phyloP scores from a whole-genome alignment of 2,113 vertebrate genomes.

The Macrotus californicus region DNA sequence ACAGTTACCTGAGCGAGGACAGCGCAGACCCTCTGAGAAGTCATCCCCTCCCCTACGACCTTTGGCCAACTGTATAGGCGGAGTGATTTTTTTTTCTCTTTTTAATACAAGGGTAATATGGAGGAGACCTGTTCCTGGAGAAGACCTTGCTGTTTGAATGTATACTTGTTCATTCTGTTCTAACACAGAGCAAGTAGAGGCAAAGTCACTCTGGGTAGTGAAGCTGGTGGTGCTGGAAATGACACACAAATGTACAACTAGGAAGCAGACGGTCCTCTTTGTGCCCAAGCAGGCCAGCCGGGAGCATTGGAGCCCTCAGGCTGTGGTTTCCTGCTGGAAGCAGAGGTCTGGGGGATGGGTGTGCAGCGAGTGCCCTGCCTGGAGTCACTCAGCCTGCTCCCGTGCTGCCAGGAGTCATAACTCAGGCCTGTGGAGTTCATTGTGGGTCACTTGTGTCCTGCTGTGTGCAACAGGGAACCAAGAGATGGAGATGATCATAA shows the following conservation, averaged over 20 bases:
- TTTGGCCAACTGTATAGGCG: neutral
- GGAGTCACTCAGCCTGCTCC: neutral
- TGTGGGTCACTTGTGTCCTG: neutral
- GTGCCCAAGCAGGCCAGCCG: neutral
- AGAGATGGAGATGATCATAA: accelerated
- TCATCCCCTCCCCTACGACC: neutral
- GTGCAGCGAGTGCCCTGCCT: neutral
- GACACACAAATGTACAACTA: neutral
- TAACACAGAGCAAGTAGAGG: neutral
- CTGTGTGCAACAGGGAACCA: neutral
- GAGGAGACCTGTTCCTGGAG: neutral
- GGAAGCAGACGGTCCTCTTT: neutral
- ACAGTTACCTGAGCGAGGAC: neutral
- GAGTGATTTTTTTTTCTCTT: neutral
- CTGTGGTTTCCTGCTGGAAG: neutral
- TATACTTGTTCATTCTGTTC: neutral
- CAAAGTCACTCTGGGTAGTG: neutral
- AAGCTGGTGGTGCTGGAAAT: neutral
- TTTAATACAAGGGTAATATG: neutral
- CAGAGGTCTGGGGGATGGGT: neutral
- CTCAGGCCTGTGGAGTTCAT: neutral
- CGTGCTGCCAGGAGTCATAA: neutral
- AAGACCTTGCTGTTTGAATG: neutral
- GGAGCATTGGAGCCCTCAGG: neutral
- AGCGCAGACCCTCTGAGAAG: too few relatives aligned